Percentiles rank a stretch among this genome's conserved stretches.
phyloP scores from a whole-genome alignment of 2,113 vertebrate species.

The Numida meleagris region DNA sequence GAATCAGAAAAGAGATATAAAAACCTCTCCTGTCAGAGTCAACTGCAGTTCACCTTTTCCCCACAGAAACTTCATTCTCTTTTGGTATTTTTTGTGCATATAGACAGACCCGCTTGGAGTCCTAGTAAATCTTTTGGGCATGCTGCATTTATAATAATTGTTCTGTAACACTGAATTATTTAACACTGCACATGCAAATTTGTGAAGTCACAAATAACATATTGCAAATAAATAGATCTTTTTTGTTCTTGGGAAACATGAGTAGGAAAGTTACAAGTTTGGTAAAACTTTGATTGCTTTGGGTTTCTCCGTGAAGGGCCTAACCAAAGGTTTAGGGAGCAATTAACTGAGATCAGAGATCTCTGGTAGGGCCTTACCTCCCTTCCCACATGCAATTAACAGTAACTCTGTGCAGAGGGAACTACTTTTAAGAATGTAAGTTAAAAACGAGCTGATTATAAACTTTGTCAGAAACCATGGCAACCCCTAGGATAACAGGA shows the following conservation, averaged over 20 bases:
- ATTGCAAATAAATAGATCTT: background rate
- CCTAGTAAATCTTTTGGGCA: background rate
- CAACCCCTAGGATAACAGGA: background rate
- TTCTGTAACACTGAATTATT: constrained; percentile 7
- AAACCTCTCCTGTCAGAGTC: background rate
- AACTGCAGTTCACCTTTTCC: background rate
- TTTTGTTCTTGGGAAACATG: background rate
- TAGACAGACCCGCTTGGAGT: background rate
- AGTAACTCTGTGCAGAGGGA: background rate
- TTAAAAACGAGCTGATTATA: background rate
- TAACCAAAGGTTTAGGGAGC: background rate
- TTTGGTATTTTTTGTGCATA: background rate
- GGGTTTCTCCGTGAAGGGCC: background rate
- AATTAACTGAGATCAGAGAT: background rate
- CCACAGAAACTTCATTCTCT: background rate
- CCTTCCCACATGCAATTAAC: background rate
- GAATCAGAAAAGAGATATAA: background rate
- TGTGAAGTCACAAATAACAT: background rate
- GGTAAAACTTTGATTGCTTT: background rate
- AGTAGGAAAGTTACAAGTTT: background rate
- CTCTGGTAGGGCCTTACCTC: background rate
- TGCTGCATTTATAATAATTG: background rate
- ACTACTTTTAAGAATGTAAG: background rate
- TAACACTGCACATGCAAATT: background rate
- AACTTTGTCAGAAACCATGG: background rate